These are phyloP conservation scores for Theonella swinhoei DNA, from an alignment of 37 sponge, comb jelly and placozoan genomes.

Conservation along the genomic window DNA sequence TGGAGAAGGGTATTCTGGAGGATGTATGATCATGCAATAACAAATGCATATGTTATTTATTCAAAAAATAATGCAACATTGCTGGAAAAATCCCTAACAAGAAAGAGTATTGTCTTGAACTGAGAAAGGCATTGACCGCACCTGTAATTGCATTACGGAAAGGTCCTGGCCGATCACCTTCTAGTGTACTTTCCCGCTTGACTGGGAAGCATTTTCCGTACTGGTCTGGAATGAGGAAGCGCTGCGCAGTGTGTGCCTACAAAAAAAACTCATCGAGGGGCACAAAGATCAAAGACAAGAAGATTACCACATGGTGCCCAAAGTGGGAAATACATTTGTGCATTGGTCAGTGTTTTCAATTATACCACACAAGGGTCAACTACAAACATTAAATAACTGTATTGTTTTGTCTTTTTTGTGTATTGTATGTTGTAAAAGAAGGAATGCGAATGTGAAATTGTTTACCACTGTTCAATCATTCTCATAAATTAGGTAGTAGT, in stretches of 20 bases:
- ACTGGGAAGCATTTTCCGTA: conserved; percentile 40
- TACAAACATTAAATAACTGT: too few relatives aligned
- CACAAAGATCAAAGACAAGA: too few relatives aligned
- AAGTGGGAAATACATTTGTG: background rate
- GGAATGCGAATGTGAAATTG: too few relatives aligned
- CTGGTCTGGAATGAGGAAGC: background rate
- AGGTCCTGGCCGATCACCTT: background rate
- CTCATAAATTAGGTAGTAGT: too few relatives aligned
- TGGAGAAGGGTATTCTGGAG: conserved; percentile 25
- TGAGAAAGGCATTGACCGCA: too few relatives aligned
- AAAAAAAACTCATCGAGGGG: conserved; percentile 19
- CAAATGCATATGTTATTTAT: conserved; percentile 35
- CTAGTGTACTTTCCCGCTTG: background rate
- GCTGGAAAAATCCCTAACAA: background rate
- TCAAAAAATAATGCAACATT: background rate
- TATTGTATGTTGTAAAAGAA: too few relatives aligned
- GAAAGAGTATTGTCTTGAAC: too few relatives aligned
- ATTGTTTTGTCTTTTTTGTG: too few relatives aligned
- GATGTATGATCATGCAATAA: conserved; percentile 7
- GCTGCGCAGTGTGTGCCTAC: conserved; percentile 41
- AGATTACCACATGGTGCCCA: too few relatives aligned
- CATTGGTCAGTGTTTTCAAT: conserved; percentile 14
- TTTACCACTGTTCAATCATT: too few relatives aligned
- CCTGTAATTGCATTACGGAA: too few relatives aligned
- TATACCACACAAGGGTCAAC: too few relatives aligned